These are phyloP conservation scores for Pseudomyrmex gracilis DNA, from an alignment of 1,140 invertebrate species.

Conservation along the genomic window DNA sequence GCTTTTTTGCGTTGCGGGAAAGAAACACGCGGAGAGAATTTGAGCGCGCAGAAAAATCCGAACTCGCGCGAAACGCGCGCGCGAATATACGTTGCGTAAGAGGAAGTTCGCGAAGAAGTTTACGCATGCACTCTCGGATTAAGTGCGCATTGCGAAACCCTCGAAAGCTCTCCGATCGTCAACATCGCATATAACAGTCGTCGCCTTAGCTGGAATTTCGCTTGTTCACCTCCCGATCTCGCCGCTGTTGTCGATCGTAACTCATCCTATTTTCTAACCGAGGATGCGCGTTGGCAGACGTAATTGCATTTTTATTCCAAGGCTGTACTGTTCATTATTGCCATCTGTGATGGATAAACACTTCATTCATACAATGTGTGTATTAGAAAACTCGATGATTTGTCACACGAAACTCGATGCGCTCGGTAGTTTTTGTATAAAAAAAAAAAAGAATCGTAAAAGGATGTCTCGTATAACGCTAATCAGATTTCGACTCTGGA, in stretches of 20 bases:
- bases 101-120: slow-evolving; percentile 39
- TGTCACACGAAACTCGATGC: background rate
- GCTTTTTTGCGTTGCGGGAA: slow-evolving; percentile 36
- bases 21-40: slow-evolving; percentile 48
- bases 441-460: too few relatives aligned
- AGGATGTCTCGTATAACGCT: too few relatives aligned
- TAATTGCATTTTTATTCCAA: slow-evolving; percentile 59
- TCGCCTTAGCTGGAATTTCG: slow-evolving; percentile 30
- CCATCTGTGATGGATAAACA: slow-evolving; percentile 38
- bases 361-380: slow-evolving; percentile 41
- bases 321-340: slow-evolving; percentile 50
- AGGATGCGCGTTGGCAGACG: slow-evolving; percentile 25
- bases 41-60: slow-evolving; percentile 49
- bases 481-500: background rate
- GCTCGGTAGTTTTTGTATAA: background rate
- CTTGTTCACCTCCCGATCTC: slow-evolving; percentile 22
- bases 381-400: slow-evolving; percentile 13
- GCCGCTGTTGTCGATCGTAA: slow-evolving; percentile 28
- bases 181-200: slow-evolving; percentile 1
- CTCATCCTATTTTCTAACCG: slow-evolving; percentile 46
- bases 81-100: slow-evolving; percentile 32
- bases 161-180: slow-evolving; percentile 39
- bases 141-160: slow-evolving; percentile 43
- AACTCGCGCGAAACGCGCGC: slow-evolving; percentile 15
- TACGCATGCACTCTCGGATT: slow-evolving; percentile 30